These are phyloP conservation scores for Oryctes rhinoceros DNA, from an alignment of 1,140 invertebrate genomes.

Conservation along the genomic window DNA sequence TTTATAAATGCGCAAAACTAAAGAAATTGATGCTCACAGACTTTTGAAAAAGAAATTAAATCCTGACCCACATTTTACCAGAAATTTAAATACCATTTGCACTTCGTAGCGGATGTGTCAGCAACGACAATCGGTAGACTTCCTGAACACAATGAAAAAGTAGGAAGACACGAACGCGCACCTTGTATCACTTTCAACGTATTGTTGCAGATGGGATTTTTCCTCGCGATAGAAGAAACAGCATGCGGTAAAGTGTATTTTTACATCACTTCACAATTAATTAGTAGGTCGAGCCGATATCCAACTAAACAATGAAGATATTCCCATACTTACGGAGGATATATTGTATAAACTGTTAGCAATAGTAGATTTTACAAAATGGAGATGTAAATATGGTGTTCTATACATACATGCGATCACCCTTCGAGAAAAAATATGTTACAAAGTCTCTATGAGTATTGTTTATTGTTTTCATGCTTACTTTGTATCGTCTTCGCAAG, in stretches of 20 bases:
- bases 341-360: too few species aligned
- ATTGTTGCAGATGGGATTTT: slow-evolving; percentile 2
- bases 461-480: too few species aligned
- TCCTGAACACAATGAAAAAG: slow-evolving; percentile 14
- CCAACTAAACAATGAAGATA: slow-evolving; percentile 6
- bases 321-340: neutral
- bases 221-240: neutral
- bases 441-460: too few species aligned
- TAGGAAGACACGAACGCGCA: slow-evolving; percentile 11
- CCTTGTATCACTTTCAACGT: slow-evolving; percentile 7
- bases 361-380: too few species aligned
- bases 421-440: too few species aligned
- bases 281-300: slow-evolving; percentile 13
- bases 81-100: slow-evolving; percentile 1
- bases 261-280: slow-evolving; percentile 2
- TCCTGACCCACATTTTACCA: neutral
- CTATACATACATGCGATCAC: too few species aligned
- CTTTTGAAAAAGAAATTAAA: neutral
- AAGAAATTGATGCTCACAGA: too few species aligned
- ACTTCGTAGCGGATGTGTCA: slow-evolving; percentile 3
- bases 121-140: neutral
- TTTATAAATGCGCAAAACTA: too few species aligned
- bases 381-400: too few species aligned
- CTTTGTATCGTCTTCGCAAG: too few species aligned
- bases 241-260: neutral